A percentile compares a stretch with the other conserved stretches of the same genome.
Evolutionary conservation across 2,888 invertebrate genomes (phyloP).

Genomic region (Tortrix viridana): DNA sequence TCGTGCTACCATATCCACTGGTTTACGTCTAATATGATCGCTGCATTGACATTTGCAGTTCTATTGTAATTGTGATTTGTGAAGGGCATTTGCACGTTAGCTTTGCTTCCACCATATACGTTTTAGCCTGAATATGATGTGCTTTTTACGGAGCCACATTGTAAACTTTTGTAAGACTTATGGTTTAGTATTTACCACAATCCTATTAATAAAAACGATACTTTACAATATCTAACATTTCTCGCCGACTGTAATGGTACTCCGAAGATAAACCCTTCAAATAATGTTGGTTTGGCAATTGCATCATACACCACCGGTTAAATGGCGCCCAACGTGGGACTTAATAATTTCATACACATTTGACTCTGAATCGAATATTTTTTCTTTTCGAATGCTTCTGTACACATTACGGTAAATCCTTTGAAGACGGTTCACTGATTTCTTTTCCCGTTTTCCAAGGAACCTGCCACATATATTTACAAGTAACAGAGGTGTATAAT

Average conservation of each 20-base stretch:
- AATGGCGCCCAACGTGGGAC: slow-evolving; percentile 33
- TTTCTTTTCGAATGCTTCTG: slow-evolving; percentile 16
- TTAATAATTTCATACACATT: slow-evolving; percentile 11
- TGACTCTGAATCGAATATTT: slow-evolving; percentile 17
- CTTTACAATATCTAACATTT: too few species aligned
- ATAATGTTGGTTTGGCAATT: too few species aligned
- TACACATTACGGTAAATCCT: slow-evolving; percentile 18
- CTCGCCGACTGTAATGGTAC: too few species aligned
- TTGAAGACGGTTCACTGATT: slow-evolving; percentile 34
- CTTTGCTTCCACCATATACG: too few species aligned
- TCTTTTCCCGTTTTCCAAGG: slow-evolving; percentile 15
- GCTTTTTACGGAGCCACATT: too few species aligned
- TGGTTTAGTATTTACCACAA: too few species aligned
- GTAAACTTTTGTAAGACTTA: too few species aligned
- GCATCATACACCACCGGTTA: neutral
- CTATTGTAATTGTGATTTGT: too few species aligned
- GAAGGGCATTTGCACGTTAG: too few species aligned
- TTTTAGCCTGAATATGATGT: too few species aligned
- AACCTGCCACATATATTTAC: slow-evolving; percentile 7
- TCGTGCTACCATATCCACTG: slow-evolving; percentile 18
- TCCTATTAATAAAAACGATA: too few species aligned
- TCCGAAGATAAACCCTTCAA: too few species aligned
- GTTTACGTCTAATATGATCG: neutral
- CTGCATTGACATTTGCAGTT: neutral
- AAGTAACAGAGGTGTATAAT: neutral